phyloP scores from a whole-genome alignment of 2,797 vertebrate genomes.

The Gorsachius magnificus region DNA sequence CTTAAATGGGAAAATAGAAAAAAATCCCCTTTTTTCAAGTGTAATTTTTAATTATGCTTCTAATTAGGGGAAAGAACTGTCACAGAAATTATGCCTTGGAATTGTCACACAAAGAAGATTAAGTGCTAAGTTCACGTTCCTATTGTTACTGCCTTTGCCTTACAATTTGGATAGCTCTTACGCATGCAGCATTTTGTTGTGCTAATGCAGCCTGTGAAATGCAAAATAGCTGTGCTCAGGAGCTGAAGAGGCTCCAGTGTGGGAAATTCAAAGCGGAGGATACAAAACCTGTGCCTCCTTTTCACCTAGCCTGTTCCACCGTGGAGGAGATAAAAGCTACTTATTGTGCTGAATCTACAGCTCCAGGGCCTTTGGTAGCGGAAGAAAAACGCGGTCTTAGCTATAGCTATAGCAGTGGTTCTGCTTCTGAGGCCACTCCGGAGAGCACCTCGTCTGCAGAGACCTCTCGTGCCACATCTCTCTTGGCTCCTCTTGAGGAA shows the following conservation, averaged over 20 bases:
- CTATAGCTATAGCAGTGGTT: background rate
- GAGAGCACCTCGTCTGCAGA: background rate
- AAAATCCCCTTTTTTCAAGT: background rate
- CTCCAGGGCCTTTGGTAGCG: background rate
- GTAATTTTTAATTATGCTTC: constrained; percentile 14
- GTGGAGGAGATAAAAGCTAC: background rate
- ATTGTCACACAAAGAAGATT: background rate
- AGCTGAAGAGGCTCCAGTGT: background rate
- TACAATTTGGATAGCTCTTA: background rate
- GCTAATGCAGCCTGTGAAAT: background rate
- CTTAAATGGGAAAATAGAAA: background rate
- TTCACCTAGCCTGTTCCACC: background rate
- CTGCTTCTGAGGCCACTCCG: background rate
- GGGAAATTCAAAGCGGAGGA: background rate
- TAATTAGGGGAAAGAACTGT: background rate
- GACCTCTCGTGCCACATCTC: background rate
- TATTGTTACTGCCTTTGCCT: background rate
- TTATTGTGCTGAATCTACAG: background rate
- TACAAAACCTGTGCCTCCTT: background rate
- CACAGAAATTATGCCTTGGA: background rate
- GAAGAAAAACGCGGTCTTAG: background rate
- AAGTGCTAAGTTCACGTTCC: background rate
- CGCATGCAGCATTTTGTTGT: background rate
- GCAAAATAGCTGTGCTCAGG: background rate
- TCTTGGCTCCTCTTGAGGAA: background rate